phyloP scores from a whole-genome alignment of 1,140 invertebrate species.

The Sycophila sp. region DNA sequence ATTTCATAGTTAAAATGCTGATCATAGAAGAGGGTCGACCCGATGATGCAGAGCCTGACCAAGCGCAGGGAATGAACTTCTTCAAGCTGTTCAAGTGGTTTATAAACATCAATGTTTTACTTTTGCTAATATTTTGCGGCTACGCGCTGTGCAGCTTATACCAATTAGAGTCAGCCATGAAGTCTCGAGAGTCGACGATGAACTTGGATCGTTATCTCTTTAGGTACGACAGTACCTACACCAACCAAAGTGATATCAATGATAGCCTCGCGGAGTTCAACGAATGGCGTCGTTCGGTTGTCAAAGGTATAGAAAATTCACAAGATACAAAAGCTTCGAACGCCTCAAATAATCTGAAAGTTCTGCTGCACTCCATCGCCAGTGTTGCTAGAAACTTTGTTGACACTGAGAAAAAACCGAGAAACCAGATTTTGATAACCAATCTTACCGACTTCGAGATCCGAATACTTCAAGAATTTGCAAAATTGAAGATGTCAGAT shows the following conservation, averaged over 20 bases:
- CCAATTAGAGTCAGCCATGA: not conserved
- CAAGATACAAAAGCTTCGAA: not conserved
- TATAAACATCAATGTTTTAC: slow-evolving; percentile 5
- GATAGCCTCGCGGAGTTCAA: not conserved
- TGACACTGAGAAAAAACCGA: not conserved
- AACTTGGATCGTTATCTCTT: not conserved
- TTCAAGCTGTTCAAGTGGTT: slow-evolving; percentile 25
- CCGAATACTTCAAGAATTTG: slow-evolving; percentile 1
- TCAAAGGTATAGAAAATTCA: not conserved
- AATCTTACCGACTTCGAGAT: slow-evolving; percentile 13
- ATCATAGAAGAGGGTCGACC: not conserved
- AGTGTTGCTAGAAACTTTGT: not conserved
- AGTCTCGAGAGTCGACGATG: not conserved
- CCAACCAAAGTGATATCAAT: not conserved
- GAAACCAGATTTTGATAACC: not conserved
- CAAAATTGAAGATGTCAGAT: not conserved
- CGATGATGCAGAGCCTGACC: no score
- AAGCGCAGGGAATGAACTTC: not conserved
- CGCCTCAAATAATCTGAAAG: not conserved
- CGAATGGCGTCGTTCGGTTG: slow-evolving; percentile 4
- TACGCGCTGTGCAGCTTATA: slow-evolving; percentile 24
- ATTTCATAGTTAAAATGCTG: slow-evolving; percentile 9
- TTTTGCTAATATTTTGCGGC: slow-evolving; percentile 11
- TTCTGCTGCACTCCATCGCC: not conserved
- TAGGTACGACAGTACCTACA: not conserved